Evolutionary conservation across 2,797 vertebrate genomes (phyloP), one percentile per base, ranked within the genome.

Genomic region (Lutjanus campechanus): DNA sequence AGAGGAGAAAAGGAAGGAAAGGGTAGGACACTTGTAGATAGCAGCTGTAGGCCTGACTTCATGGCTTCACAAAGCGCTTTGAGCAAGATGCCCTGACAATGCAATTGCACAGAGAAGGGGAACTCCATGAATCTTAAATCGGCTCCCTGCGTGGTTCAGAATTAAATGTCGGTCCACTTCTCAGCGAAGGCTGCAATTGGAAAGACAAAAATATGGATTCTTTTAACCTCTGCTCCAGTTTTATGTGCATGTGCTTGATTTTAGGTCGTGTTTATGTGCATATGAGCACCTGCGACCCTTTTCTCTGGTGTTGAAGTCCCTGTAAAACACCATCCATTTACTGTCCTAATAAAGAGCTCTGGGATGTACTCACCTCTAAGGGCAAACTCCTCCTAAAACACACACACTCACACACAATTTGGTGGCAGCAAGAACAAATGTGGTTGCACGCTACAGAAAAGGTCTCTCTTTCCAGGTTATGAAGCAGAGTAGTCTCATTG

Each of bases 1-100:
- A 84, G 82, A 88, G 90, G 86, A 85, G 77, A 79, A 79, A 60
- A 89, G 84, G 84, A 88, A 89, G 86, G 87, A 91, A 92, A 82
- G 86, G 90, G 87, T 47, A 86, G 91, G 85, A 82, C 88, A 87
- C 87, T 93, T 89, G 90, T 91, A 91, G 91, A 93, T 90, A 89
- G 79, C 69, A 64, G 84, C 88, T 77, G 54, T 63, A 67, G 73
- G 85, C 69, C 71, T 84, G 91, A 93, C 91, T 91, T 89, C 36
- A 49, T 85, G 76, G 82, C 89, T 78, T 83, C 87, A 78, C 82
- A 73, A 72, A 89, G 63, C 2, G 44, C 85, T 88, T 76, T 75
- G 79, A 83, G 86, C 76, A 8, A 79, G 55, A 67, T n/a, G 8
- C 67, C 68, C 54, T 85, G 83, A 81, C 84, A 87, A 84, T 75